Evolutionary conservation across 2,888 invertebrate species (phyloP), one percentile per base, ranked within the genome.

Genomic region (Apodemia mormo): DNA sequence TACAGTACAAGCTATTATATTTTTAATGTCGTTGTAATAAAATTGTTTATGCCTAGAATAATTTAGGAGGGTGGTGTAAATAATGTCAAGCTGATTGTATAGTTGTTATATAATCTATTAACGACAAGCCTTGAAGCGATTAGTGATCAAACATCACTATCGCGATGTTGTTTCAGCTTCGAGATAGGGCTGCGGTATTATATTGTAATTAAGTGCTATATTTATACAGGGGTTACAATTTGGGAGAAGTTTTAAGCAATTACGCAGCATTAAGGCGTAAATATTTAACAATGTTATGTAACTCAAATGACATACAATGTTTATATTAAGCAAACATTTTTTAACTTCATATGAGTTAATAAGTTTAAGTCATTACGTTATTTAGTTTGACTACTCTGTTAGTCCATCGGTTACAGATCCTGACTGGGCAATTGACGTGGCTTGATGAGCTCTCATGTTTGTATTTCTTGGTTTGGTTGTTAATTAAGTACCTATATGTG

Each of bases 131-230:
- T 83, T 83, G 80, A 72, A 73, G 75, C 78, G 81, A 82, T 80
- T 81, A 81, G 76, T 74, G 78, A 79, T 82, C 81, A 83, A 85
- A 84, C 80, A 84, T 70, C 71, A 75, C 74, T 83, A 84, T 82
- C 83, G 78, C 67, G 70, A 72, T 74, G 74, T 76, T 76, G 76
- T 75, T 77, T 77, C 73, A 75, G 75, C 61, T 68, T 71, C 70
- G 70, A 74, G 68, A 66, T 75, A 78, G 76, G 77, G 78, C 33
- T 75, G 70, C 61, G 69, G 69, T 71, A 9, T 12, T 10, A 52
- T 61, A 61, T 61, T 61, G 29, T 61, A 61, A 30, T 61, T 61
- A 61, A 29, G 29, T 61, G 58, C 6, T 61, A 52, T 61, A 58
- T 29, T 29, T 58, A 61, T 33, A 61, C 30, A 61, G 30, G 58